phyloP scores from a whole-genome alignment of 1,140 invertebrate species.

The Drosophila azteca region DNA sequence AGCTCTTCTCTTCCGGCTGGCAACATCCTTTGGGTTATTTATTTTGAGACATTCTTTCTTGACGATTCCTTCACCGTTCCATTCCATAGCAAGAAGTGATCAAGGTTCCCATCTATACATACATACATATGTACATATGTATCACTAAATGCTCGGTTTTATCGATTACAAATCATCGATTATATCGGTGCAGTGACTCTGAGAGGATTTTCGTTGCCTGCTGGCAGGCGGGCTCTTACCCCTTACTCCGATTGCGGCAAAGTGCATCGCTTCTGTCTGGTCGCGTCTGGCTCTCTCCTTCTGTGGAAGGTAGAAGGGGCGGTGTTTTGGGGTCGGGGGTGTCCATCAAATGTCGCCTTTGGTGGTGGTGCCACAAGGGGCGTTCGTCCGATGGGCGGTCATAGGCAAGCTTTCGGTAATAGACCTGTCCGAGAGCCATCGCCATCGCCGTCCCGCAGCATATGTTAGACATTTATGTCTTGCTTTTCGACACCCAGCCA shows the following conservation, averaged over 20 bases:
- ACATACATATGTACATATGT: too few relatives aligned
- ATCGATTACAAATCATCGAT: not conserved
- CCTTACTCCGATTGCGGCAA: too few relatives aligned
- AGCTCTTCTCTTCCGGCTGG: not conserved
- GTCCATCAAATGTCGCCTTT: slow-evolving; percentile 1
- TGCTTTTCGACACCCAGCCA: slow-evolving; percentile 64
- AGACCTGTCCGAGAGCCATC: slow-evolving; percentile 48
- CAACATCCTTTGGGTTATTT: slow-evolving; percentile 18
- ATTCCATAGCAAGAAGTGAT: too few relatives aligned
- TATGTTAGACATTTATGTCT: slow-evolving; percentile 77
- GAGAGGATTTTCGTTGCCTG: too few relatives aligned
- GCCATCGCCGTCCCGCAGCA: slow-evolving; percentile 27
- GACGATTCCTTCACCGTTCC: not conserved
- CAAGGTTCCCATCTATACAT: too few relatives aligned
- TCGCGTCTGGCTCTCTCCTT: too few relatives aligned
- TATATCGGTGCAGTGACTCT: too few relatives aligned
- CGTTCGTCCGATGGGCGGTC: slow-evolving; percentile 40
- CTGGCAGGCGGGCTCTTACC: too few relatives aligned
- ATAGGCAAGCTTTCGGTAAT: slow-evolving; percentile 42
- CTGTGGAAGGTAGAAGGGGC: too few relatives aligned
- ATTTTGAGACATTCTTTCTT: slow-evolving; percentile 4
- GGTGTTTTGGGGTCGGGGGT: too few relatives aligned
- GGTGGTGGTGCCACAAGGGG: slow-evolving; percentile 1
- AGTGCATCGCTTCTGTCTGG: too few relatives aligned
- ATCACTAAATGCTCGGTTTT: not conserved